Evolutionary conservation across 2,113 vertebrate species (phyloP).

Genomic region (Argyrosomus japonicus): DNA sequence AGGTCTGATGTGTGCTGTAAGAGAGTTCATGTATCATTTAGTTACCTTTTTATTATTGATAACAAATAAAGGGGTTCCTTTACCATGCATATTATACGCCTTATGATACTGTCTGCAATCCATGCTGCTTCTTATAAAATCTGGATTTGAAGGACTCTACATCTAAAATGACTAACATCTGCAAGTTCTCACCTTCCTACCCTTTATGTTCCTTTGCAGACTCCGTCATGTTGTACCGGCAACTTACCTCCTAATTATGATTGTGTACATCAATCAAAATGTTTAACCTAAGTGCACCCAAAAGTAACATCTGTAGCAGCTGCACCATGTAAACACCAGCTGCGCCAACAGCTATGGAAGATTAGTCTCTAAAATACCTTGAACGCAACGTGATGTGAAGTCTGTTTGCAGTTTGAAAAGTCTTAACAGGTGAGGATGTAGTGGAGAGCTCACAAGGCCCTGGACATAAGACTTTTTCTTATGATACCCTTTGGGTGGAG

Average conservation of each 20-base stretch:
- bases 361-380: constrained; percentile 27
- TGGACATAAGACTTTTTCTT: not conserved
- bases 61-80: not conserved
- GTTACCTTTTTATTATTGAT: not conserved
- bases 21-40: not conserved
- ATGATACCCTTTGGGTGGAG: not conserved
- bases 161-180: not conserved
- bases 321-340: constrained; percentile 38
- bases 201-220: not conserved
- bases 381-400: constrained; percentile 4
- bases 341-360: constrained; percentile 21
- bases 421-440: not conserved
- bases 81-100: not conserved
- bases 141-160: not conserved
- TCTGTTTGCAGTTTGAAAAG: not conserved
- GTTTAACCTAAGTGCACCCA: not conserved
- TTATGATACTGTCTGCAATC: not conserved
- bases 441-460: not conserved
- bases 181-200: not conserved
- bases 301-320: constrained; percentile 33
- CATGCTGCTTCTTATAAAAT: not conserved
- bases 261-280: not conserved
- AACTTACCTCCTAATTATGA: not conserved
- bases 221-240: not conserved
- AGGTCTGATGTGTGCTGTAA: not conserved